These are phyloP conservation scores for Aurelia sp. DNA, from an alignment of 30 jellyfish, hydroid and myxozoan species.

Conservation along the genomic window DNA sequence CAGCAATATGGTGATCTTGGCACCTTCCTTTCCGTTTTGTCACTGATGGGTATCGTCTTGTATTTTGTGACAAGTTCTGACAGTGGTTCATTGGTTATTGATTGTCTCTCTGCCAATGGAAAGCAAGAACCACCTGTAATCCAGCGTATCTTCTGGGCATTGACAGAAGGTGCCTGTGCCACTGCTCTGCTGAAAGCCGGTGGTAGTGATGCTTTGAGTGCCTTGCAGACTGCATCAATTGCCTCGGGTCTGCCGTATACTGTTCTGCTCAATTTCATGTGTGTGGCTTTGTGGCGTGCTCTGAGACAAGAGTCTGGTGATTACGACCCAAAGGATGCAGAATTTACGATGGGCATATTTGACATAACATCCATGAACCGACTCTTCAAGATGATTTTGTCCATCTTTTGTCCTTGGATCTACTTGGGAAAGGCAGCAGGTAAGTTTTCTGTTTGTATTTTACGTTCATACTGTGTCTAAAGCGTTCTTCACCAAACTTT, in stretches of 20 bases:
- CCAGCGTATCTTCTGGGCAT: conserved; percentile 96
- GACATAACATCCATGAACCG: conserved; percentile 44
- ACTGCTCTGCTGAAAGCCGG: conserved; percentile 93
- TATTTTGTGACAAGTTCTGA: conserved; percentile 94
- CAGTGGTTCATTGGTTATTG: conserved; percentile 95
- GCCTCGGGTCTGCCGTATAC: conserved; percentile 92
- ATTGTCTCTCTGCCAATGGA: conserved; percentile 95
- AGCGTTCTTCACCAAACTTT: background rate
- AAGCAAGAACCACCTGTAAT: conserved; percentile 91
- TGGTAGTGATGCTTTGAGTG: conserved; percentile 79
- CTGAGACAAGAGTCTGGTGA: conserved; percentile 92
- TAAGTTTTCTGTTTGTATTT: background rate
- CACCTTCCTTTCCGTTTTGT: conserved; percentile 72
- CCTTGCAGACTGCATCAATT: conserved; percentile 87
- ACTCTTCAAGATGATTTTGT: conserved; percentile 21
- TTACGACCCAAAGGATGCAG: conserved; percentile 51
- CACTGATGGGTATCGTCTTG: conserved; percentile 84
- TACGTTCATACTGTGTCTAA: background rate
- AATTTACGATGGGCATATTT: conserved; percentile 73
- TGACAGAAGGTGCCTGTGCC: conserved; percentile 98
- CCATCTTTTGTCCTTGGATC: conserved; percentile 90
- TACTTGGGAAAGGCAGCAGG: conserved; percentile 81
- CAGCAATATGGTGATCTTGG: conserved; percentile 88
- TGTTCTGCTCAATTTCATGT: conserved; percentile 82
- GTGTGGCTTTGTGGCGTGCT: conserved; percentile 97